These are phyloP conservation scores for Drosophila melanocephala DNA, from an alignment of 2,888 invertebrate species.

Conservation along the genomic window DNA sequence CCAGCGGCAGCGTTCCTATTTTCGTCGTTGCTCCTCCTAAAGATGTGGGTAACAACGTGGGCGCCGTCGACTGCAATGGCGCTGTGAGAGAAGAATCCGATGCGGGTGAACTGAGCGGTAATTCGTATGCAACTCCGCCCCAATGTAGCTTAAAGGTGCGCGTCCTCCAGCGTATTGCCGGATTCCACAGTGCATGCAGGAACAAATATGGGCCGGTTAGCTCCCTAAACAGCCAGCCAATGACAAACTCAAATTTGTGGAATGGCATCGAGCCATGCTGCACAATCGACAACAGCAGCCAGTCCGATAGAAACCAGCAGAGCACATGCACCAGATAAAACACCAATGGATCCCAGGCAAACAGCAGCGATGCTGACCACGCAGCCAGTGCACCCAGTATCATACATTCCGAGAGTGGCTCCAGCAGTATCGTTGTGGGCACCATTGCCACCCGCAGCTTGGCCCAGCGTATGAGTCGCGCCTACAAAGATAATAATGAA, in stretches of 20 bases:
- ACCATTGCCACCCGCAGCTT: constrained; percentile 98
- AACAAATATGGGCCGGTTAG: constrained; percentile 95
- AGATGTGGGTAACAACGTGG: constrained; percentile 53
- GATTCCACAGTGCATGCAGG: constrained; percentile 93
- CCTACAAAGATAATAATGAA: constrained; percentile 86
- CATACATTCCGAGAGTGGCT: constrained; percentile 98
- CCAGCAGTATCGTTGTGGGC: constrained; percentile 95
- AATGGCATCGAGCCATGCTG: constrained; percentile 97
- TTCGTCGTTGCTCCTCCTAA: constrained; percentile 4
- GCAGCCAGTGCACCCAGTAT: constrained; percentile 96
- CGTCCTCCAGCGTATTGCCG: constrained; percentile 97
- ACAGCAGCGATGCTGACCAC: constrained; percentile 93
- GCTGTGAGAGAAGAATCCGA: constrained; percentile 39
- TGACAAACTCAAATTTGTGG: constrained; percentile 96
- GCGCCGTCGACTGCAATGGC: constrained; percentile 60
- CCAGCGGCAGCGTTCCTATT: constrained; percentile 27
- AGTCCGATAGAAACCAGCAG: constrained; percentile 98
- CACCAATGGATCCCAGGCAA: constrained; percentile 95
- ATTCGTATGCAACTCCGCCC: constrained; percentile 97
- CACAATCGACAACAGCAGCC: constrained; percentile 94
- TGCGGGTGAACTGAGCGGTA: constrained; percentile 86
- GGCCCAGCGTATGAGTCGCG: constrained; percentile 95
- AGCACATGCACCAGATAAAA: constrained; percentile 97
- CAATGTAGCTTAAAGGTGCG: constrained; percentile 96
- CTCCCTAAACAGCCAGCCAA: constrained; percentile 98